Percentiles rank a stretch among this genome's conserved stretches.
phyloP scores from a whole-genome alignment of 2,888 invertebrate genomes.

The Platyscelio sp. region DNA sequence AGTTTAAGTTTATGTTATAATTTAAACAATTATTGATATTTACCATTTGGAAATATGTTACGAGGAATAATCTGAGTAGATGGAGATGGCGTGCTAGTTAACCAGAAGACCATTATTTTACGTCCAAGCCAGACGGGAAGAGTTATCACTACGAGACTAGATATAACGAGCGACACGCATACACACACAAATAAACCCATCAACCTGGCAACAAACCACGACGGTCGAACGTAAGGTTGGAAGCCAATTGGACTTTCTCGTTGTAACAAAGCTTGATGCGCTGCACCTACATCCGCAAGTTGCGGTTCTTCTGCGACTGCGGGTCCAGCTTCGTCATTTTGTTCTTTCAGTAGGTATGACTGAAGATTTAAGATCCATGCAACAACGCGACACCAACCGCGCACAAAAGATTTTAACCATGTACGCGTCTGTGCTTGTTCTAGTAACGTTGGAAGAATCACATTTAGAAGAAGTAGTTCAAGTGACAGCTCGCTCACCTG shows the following conservation, averaged over 20 bases:
- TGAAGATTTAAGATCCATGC: conserved; percentile 94
- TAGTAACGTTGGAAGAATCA: conserved; percentile 97
- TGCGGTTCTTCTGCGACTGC: conserved; percentile 82
- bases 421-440: conserved; percentile 98
- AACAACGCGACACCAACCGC: conserved; percentile 94
- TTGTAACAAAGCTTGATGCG: conserved; percentile 95
- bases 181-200: conserved; percentile 91
- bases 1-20: no score
- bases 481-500: conserved; percentile 96
- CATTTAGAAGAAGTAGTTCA: conserved; percentile 96
- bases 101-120: conserved; percentile 94
- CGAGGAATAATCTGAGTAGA: conserved; percentile 82
- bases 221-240: conserved; percentile 95
- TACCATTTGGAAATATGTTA: conserved; percentile 63
- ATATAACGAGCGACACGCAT: conserved; percentile 93
- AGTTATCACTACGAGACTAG: conserved; percentile 94
- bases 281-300: conserved; percentile 89
- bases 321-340: conserved; percentile 82
- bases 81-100: conserved; percentile 87
- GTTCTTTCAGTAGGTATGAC: conserved; percentile 95
- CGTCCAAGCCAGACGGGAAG: conserved; percentile 97
- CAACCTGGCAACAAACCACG: conserved; percentile 92
- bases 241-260: conserved; percentile 92
- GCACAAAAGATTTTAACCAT: conserved; percentile 96
- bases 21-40: no score